Evolutionary conservation across 1,140 invertebrate genomes (phyloP).

Genomic region (Drosophila ohnishii): DNA sequence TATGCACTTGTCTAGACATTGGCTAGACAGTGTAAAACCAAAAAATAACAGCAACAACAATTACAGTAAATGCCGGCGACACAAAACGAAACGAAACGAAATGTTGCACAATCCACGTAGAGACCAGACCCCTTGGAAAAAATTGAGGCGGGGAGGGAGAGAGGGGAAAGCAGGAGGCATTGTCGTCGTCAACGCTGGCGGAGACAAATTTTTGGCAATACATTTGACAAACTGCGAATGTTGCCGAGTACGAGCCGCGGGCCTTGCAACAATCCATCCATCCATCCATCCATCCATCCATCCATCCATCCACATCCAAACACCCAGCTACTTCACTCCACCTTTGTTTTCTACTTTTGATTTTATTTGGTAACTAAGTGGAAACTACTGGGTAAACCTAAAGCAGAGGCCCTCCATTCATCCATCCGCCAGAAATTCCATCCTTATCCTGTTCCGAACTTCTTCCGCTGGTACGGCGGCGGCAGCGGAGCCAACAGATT

Average conservation of each 20-base stretch:
- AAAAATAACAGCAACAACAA: constrained; percentile 73
- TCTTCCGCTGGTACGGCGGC: constrained; percentile 86
- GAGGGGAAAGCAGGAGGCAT: constrained; percentile 1
- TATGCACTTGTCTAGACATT: constrained; percentile 81
- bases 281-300: constrained; percentile 21
- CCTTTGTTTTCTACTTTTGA: constrained; percentile 37
- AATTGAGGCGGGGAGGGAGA: neutral
- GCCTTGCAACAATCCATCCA: constrained; percentile 31
- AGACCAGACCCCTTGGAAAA: constrained; percentile 11
- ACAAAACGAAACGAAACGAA: constrained; percentile 76
- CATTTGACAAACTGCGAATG: constrained; percentile 50
- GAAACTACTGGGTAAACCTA: constrained; percentile 32
- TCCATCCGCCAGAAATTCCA: constrained; percentile 7
- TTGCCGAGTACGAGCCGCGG: constrained; percentile 6
- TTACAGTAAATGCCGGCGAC: constrained; percentile 76
- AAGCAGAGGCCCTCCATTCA: neutral
- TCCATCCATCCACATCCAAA: neutral
- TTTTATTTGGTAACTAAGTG: constrained; percentile 62
- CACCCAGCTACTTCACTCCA: neutral
- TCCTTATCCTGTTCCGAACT: constrained; percentile 83
- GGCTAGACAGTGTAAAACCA: constrained; percentile 82
- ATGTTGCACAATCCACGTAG: constrained; percentile 72
- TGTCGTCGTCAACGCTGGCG: constrained; percentile 45
- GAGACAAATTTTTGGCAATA: constrained; percentile 72
- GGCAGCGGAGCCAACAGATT: constrained; percentile 86